Evolutionary conservation across 2,888 invertebrate species (phyloP), one percentile per base, ranked within the genome.

Genomic region (Chymomyza fuscimana): DNA sequence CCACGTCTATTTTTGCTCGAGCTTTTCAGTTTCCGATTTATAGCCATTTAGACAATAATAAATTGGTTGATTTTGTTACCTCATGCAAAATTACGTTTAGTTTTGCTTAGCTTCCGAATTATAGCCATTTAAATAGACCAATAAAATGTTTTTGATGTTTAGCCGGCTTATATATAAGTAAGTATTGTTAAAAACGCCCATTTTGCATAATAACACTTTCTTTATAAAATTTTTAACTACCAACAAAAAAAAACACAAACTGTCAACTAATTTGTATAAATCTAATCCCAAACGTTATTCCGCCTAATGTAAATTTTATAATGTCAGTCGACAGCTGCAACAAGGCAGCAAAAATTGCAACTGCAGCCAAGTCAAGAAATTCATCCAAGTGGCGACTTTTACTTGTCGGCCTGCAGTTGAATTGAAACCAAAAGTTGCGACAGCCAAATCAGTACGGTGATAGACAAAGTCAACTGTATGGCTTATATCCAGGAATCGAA

Each of bases 351-450:
- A 19, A 65, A 52, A 67, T 54, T 22, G 61, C 63, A 32, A 63
- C 65, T 32, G 9, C 64, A 63, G 25, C 69, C 59, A 72, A 46
- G 40, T 10, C 40, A 59, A 59, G 25, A 50, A 29, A 29, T 15
- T 1, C 29, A 12, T 12, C 58, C 6, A 22, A 29, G 32, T 19
- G 46, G 16, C 80, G 73, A 86, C 86, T 87, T 87, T 85, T 85
- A 86, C 84, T 85, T 29, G 69, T 56, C 65, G 81, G 70, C 67
- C 40, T 10, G 40, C 12, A 10, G 2, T 46, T 46, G 40, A 10
- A 77, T 67, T 82, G 85, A 87, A 86, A 78, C 87, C 80, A 86
- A 83, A 80, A 83, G 85, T 83, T 73, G 87, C 19, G 58, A 71
- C 75, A 73, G 78, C 76, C 75, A 76, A 76, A 76, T 71, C 60